Conservation (phyloP, 2,888 invertebrate species). For the Ferdinandea cuprea region DNA sequence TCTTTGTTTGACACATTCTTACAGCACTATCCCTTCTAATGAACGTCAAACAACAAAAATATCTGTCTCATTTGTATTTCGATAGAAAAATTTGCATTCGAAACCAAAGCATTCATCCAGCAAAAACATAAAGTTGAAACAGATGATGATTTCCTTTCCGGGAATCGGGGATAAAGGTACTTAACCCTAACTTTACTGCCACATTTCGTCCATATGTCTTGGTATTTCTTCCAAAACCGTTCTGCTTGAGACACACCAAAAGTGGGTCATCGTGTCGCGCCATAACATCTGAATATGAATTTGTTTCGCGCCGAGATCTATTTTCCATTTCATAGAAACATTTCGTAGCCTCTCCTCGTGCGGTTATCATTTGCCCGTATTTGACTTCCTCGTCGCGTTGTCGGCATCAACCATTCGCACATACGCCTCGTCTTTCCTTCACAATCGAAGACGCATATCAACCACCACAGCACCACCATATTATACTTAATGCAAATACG, state of each 20-base stretch:
- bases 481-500: constrained; percentile 39
- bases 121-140: no score
- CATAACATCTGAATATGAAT: constrained; percentile 16
- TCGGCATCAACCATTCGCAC: background rate
- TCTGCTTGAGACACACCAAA: background rate
- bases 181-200: no score
- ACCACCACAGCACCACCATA: constrained; percentile 8
- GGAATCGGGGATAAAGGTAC: no score
- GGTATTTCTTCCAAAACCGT: background rate
- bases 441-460: constrained; percentile 17
- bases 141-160: no score
- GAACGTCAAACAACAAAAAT: no score
- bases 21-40: no score
- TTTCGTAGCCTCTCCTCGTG: background rate
- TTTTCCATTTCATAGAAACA: constrained; percentile 25
- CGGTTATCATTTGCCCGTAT: constrained; percentile 21
- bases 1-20: no score
- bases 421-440: no score
- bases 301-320: constrained; percentile 25
- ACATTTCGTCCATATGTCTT: no score
- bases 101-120: no score
- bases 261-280: background rate
- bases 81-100: no score
- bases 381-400: constrained; percentile 9
- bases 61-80: no score